These are phyloP conservation scores for Microcebus griseorufus DNA, from an alignment of 2,113 vertebrate genomes.

Conservation along the genomic window DNA sequence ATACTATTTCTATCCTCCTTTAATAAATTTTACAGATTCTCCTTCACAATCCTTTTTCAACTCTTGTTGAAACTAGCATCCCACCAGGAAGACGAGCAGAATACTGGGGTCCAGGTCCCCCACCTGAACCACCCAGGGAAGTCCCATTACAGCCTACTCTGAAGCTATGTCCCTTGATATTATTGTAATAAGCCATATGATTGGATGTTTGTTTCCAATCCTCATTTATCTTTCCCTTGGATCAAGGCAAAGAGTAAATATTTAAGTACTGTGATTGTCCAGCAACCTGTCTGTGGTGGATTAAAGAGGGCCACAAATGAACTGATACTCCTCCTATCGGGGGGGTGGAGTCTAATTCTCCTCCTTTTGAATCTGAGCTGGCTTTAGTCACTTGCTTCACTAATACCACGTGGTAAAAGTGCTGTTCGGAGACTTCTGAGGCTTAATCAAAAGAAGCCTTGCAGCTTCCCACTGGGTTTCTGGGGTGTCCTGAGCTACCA, in stretches of 20 bases:
- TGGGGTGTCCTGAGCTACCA: background rate
- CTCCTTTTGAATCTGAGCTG: background rate
- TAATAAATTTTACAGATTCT: background rate
- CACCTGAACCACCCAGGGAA: background rate
- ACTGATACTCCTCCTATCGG: background rate
- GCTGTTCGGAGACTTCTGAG: background rate
- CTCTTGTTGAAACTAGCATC: background rate
- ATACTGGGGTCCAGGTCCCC: background rate
- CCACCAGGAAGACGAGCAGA: background rate
- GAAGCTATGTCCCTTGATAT: background rate
- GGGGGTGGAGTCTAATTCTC: background rate
- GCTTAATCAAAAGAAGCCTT: background rate
- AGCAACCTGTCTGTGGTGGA: background rate
- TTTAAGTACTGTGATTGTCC: background rate
- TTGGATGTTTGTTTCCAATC: background rate
- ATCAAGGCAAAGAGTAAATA: slow-evolving; percentile 10
- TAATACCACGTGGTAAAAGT: background rate
- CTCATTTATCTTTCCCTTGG: background rate
- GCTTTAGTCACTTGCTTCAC: background rate
- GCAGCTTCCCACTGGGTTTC: background rate
- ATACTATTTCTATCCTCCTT: background rate
- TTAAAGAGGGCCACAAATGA: background rate
- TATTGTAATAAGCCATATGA: background rate
- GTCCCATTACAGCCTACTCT: background rate
- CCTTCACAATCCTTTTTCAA: background rate